Conservation (phyloP, 2,113 vertebrate genomes). For the Lota lota region DNA sequence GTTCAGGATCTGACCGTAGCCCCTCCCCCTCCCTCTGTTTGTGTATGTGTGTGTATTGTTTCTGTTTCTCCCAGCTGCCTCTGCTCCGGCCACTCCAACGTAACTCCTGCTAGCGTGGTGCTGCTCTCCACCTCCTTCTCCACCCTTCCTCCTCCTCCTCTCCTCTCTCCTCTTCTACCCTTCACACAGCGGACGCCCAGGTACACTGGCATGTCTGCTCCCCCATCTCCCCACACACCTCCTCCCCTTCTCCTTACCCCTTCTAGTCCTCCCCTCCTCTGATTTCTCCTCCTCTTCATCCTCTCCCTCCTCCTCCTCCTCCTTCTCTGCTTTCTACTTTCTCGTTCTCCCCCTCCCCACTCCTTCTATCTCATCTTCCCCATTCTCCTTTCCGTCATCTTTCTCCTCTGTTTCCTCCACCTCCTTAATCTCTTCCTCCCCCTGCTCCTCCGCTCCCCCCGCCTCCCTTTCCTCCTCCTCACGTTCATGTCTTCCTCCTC, state of each 20-base stretch:
- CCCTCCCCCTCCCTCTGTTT: constrained; percentile 14
- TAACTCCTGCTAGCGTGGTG: constrained; percentile 70
- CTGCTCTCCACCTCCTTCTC: constrained; percentile 76
- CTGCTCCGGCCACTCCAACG: constrained; percentile 69
- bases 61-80: constrained; percentile 53
- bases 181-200: constrained; percentile 70
- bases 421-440: background rate
- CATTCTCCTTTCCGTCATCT: background rate
- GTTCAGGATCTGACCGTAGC: constrained; percentile 31
- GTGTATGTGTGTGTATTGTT: constrained; percentile 27
- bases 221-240: background rate
- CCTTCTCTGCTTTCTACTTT: background rate
- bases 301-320: background rate
- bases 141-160: constrained; percentile 69
- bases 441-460: background rate
- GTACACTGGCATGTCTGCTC: constrained; percentile 65
- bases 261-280: background rate
- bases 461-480: background rate
- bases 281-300: background rate
- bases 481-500: background rate
- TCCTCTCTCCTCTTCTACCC: constrained; percentile 68
- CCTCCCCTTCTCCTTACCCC: background rate
- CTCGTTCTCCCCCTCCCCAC: background rate
- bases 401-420: background rate
- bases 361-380: background rate